phyloP scores from a whole-genome alignment of 2,113 vertebrate genomes.

The Microcebus griseorufus region DNA sequence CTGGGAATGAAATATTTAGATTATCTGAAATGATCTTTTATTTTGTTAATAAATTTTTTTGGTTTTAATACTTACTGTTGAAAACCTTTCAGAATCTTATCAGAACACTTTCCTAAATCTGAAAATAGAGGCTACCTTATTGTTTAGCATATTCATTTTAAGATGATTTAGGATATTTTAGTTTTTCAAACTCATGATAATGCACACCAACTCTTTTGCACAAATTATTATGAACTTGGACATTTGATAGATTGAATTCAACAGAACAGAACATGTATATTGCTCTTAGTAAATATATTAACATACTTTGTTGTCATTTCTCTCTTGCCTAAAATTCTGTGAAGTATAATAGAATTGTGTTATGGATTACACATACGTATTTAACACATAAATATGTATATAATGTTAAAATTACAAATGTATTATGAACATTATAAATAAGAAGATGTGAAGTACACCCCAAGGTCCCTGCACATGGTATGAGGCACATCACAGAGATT shows the following conservation, averaged over 20 bases:
- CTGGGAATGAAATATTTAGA: not conserved
- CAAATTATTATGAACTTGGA: not conserved
- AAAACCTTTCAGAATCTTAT: not conserved
- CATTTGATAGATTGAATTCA: not conserved
- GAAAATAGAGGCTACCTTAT: not conserved
- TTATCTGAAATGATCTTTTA: not conserved
- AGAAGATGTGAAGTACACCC: not conserved
- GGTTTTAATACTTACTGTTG: not conserved
- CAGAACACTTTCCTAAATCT: not conserved
- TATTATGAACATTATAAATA: not conserved
- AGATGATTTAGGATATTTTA: not conserved
- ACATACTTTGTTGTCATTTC: not conserved
- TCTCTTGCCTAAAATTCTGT: not conserved
- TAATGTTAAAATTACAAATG: too few relatives aligned
- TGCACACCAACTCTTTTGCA: not conserved
- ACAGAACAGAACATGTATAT: not conserved
- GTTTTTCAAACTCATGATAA: not conserved
- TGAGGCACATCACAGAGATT: not conserved
- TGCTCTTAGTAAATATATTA: not conserved
- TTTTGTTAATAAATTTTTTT: not conserved
- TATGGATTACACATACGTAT: too few relatives aligned
- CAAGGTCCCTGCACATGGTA: not conserved
- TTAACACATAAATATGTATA: too few relatives aligned
- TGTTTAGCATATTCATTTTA: not conserved
- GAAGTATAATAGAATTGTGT: not conserved